These are phyloP conservation scores for Patagioenas fasciata DNA, from an alignment of 2,113 vertebrate genomes.

Conservation along the genomic window DNA sequence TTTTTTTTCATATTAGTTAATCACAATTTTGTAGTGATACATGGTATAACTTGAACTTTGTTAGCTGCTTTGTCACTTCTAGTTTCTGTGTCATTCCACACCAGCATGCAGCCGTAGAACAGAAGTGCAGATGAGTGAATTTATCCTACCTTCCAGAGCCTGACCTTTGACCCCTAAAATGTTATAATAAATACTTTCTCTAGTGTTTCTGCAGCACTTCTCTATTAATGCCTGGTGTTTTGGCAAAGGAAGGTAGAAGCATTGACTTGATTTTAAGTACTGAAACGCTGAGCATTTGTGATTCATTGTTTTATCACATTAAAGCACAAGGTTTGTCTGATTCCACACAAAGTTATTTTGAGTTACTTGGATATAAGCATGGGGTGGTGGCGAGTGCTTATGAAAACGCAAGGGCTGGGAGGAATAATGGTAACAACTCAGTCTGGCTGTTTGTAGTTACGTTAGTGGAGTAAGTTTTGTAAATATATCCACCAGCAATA, in stretches of 20 bases:
- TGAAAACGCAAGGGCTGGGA: background rate
- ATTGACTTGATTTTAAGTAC: background rate
- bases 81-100: background rate
- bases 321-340: background rate
- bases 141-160: background rate
- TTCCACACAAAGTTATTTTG: background rate
- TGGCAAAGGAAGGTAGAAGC: background rate
- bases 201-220: background rate
- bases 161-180: background rate
- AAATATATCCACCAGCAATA: background rate
- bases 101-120: background rate
- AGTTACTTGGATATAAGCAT: background rate
- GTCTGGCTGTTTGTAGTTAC: background rate
- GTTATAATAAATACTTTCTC: background rate
- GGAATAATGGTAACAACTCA: background rate
- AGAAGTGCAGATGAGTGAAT: background rate
- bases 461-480: background rate
- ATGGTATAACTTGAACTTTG: background rate
- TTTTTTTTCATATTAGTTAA: background rate
- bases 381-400: background rate
- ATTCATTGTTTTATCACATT: background rate
- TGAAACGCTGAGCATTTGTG: background rate
- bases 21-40: background rate
- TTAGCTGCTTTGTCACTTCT: background rate
- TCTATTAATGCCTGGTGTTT: background rate